Percentiles rank a stretch among this genome's conserved stretches.
Evolutionary conservation across 2,797 vertebrate species (phyloP).

Genomic region (Trematomus bernacchii): DNA sequence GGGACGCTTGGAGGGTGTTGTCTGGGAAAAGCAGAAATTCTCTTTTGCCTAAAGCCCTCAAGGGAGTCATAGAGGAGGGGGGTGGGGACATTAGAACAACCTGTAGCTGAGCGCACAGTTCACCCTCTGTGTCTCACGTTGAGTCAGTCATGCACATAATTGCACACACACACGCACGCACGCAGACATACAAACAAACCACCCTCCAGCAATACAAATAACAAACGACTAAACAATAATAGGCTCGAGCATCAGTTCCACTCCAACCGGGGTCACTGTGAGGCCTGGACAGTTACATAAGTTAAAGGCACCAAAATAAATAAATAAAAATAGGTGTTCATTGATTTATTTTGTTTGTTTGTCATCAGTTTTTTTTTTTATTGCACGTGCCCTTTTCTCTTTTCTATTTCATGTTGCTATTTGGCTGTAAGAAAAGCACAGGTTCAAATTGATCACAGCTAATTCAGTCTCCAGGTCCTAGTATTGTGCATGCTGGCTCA

Average conservation of each 20-base stretch:
- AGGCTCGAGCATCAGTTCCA: slow-evolving; percentile 52
- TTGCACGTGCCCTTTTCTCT: background rate
- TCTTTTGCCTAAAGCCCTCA: slow-evolving; percentile 60
- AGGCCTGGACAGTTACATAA: slow-evolving; percentile 52
- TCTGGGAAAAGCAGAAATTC: slow-evolving; percentile 86
- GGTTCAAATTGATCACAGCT: background rate
- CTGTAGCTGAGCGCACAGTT: slow-evolving; percentile 59
- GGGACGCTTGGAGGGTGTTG: slow-evolving; percentile 80
- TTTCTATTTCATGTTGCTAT: background rate
- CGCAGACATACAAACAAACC: slow-evolving; percentile 14
- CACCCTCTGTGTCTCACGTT: slow-evolving; percentile 27
- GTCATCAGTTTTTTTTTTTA: background rate
- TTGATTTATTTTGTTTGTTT: slow-evolving; percentile 33
- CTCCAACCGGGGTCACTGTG: slow-evolving; percentile 57
- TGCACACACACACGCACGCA: background rate
- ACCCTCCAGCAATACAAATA: slow-evolving; percentile 79
- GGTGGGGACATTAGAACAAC: slow-evolving; percentile 80
- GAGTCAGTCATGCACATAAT: slow-evolving; percentile 41
- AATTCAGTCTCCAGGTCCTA: background rate
- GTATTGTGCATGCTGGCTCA: no score
- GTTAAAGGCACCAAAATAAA: slow-evolving; percentile 15
- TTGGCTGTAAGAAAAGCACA: background rate
- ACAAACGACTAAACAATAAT: slow-evolving; percentile 78
- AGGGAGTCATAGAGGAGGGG: slow-evolving; percentile 72
- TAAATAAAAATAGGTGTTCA: slow-evolving; percentile 20